Conservation (phyloP, 2,113 vertebrate species). For the Emydura subglobosa region DNA sequence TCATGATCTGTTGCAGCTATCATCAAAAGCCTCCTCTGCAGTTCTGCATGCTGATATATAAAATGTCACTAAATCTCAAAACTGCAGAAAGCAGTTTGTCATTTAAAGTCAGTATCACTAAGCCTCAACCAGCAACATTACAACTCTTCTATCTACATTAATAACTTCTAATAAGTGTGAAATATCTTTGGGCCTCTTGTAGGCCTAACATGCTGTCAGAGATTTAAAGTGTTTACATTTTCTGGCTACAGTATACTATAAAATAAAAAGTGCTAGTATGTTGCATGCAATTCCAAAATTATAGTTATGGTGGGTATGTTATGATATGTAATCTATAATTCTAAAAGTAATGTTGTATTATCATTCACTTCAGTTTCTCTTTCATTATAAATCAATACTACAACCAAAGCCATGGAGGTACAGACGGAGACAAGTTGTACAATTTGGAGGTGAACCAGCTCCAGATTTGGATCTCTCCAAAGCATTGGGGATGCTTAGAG, state of each 20-base stretch:
- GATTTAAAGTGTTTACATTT: conserved; percentile 35
- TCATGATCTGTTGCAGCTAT: background rate
- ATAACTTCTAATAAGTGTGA: conserved; percentile 54
- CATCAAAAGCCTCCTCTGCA: background rate
- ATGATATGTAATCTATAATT: background rate
- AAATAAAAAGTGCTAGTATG: conserved; percentile 26
- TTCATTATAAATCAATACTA: background rate
- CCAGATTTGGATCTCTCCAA: background rate
- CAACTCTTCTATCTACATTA: conserved; percentile 40
- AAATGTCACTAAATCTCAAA: conserved; percentile 10
- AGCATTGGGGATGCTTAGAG: accelerated
- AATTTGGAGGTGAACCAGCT: background rate
- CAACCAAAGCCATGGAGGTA: background rate
- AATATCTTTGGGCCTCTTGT: conserved; percentile 13
- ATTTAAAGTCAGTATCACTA: conserved; percentile 35
- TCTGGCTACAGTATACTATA: conserved; percentile 2
- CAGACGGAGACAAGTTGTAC: background rate
- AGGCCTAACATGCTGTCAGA: conserved; percentile 29
- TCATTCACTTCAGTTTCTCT: background rate
- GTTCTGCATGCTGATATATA: background rate
- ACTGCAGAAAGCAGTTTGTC: conserved; percentile 32
- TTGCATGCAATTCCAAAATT: conserved; percentile 8
- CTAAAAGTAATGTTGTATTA: background rate
- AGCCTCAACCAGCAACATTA: conserved; percentile 45
- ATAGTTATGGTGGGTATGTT: background rate